A percentile compares a stretch with the other conserved stretches of the same genome.
phyloP scores from a whole-genome alignment of 1,140 invertebrate species.

The Drosophila repleta region DNA sequence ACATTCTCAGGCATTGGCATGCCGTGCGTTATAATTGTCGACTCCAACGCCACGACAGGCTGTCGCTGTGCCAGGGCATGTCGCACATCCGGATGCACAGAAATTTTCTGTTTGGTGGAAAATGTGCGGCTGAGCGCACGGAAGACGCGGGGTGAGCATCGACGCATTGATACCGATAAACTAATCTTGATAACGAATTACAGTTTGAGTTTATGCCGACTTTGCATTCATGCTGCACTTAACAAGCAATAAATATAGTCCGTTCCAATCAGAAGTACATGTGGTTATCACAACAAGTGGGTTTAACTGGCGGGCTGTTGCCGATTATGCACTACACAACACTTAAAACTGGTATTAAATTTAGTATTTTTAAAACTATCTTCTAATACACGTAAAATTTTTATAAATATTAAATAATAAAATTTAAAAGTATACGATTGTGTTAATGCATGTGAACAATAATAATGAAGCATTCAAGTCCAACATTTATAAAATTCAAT shows the following conservation, averaged over 20 bases:
- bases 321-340: neutral
- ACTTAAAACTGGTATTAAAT: neutral
- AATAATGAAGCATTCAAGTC: neutral
- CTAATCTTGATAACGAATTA: neutral
- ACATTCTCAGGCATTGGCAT: slow-evolving; percentile 98
- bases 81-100: slow-evolving; percentile 67
- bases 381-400: too few species aligned
- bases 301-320: slow-evolving; percentile 23
- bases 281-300: slow-evolving; percentile 17
- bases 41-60: slow-evolving; percentile 95
- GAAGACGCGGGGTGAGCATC: neutral
- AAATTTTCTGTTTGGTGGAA: slow-evolving; percentile 35
- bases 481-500: neutral
- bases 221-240: neutral
- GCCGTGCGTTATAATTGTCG: slow-evolving; percentile 99
- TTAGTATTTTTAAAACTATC: neutral
- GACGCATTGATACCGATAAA: neutral
- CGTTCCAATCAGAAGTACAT: slow-evolving; percentile 4
- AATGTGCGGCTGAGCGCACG: slow-evolving; percentile 9
- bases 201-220: neutral
- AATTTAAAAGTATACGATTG: too few species aligned
- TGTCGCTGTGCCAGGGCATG: slow-evolving; percentile 53
- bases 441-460: neutral
- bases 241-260: neutral
- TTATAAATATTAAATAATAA: too few species aligned